Base-by-base conservation (phyloP, 2,113 vertebrate genomes). In the Anas platyrhynchos region DNA sequence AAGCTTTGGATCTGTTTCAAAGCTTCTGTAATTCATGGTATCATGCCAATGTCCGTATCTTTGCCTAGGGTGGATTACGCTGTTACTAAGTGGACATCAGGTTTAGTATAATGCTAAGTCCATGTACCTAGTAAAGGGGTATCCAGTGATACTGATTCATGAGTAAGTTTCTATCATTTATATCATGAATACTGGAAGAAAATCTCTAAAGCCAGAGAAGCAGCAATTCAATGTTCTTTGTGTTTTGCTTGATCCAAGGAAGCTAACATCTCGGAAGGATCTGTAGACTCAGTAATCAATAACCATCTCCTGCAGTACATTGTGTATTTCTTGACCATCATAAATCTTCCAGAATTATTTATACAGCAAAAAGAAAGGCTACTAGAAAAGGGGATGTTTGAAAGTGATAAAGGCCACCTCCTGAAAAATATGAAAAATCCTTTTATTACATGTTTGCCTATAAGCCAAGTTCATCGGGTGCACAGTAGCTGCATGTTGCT, bases 11-110 rank as follows among this genome's bases (percentile, higher is more conserved):
- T 48, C 55, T 50, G 16, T 87, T 82, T 92, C 88, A 89, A 84
- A 84, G 46, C 79, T 96, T 93, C 92, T 93, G 59, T 90, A 86
- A 90, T 22, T 90, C 76, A 46, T 82, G 50, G 78, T 92, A 87
- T 63, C 36, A 87, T 81, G 68, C 29, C 71, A 92, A 27, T 50
- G 25, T 80, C 68, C 61, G 48, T 50, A 83, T 77, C 74, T 89
- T 88, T 66, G 72, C 79, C 78, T 72, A 58, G 15, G 25, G 48
- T 89, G 54, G 59, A 63, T 91, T 94, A 80, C 78, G 17, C 44
- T 73, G 55, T 41, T 94, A 62, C 16, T 66, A 55, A 94, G 84
- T 95, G 38, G 74, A 72, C 63, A 79, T 16, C 1, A 4, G 52
- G 27, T 83, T 93, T 66, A 83, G 38, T 52, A 66, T 25, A 95